Conservation (phyloP, 2,888 invertebrate genomes). For the Lithophane semibrunnea region DNA sequence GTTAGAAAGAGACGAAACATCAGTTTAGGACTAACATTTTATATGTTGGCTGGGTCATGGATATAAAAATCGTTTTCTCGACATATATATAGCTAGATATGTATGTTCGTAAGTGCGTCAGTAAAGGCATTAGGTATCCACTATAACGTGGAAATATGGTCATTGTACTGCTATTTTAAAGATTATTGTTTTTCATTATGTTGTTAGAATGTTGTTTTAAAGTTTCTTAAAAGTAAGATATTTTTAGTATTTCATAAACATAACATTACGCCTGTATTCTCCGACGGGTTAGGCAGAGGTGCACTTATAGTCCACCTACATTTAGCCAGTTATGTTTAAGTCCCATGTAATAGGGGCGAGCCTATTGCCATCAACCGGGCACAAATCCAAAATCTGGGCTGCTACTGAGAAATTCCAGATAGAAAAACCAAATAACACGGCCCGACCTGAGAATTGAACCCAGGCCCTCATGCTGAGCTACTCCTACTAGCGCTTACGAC, state of each 20-base stretch:
- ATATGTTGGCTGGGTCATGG: constrained; percentile 91
- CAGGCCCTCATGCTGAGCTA: not conserved
- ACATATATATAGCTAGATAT: constrained; percentile 77
- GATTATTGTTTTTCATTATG: constrained; percentile 67
- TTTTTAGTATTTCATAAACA: not conserved
- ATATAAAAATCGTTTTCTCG: constrained; percentile 90
- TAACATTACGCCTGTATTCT: not conserved
- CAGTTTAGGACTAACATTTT: constrained; percentile 90
- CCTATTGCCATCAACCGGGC: not conserved
- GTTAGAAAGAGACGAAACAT: constrained; percentile 76
- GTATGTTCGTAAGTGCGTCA: constrained; percentile 71
- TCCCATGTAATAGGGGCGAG: not conserved
- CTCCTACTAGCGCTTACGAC: not conserved
- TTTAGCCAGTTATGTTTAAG: not conserved
- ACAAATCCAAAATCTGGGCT: not conserved
- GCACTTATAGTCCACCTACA: not conserved
- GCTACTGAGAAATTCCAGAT: not conserved
- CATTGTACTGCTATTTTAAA: constrained; percentile 76
- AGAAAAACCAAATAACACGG: not conserved
- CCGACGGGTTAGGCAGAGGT: not conserved
- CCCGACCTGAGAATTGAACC: not conserved
- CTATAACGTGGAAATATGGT: constrained; percentile 86
- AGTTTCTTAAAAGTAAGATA: constrained; percentile 4
- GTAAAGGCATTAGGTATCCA: constrained; percentile 84
- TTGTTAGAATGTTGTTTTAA: constrained; percentile 9